Evolutionary conservation across 2,113 vertebrate species (phyloP), one percentile per base, ranked within the genome.

Genomic region (Spizaetus ornatus): DNA sequence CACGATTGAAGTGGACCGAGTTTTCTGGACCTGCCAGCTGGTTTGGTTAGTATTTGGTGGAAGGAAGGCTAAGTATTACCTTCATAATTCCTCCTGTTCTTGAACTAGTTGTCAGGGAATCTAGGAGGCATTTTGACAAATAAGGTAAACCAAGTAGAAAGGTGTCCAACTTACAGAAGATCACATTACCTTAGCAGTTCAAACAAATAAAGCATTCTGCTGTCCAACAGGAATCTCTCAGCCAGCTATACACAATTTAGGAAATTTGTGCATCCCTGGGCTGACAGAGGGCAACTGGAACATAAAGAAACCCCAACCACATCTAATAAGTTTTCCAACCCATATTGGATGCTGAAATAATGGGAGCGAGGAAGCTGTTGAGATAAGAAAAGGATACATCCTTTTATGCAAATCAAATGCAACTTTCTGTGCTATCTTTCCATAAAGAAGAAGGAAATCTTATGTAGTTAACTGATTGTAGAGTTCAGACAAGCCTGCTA

Each of bases 301-400:
- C 53, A 45, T 34, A 53, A 48, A 73, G 40, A 74, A 5, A 7
- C 2, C 0, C 1, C n/a, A 78, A 38, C 0, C 5, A 1, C 16
- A 50, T 42, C 18, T 23, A 23, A 2, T 13, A 15, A 14, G 11
- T 20, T 86, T 63, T 32, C 50, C 38, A 84, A 81, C 50, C 9
- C 26, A 29, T n/a, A 34, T 0, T 18, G 16, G 13, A 72, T 65
- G 40, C 36, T 87, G 42, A 76, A 86, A 74, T 16, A 76, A 56
- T 2, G 7, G 19, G 71, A 79, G 29, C 11, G 67, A 73, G 50
- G n/a, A 27, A 69, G 53, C 6, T 34, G 27, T 11, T 77, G 52
- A 80, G 16, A 47, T 25, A 42, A 50, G 27, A 43, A 80, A 72
- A 72, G 6, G 16, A 78, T 32, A 40, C 13, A 66, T 5, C 15